These are phyloP conservation scores for Pristionchus pacificus DNA, from an alignment of 1,140 invertebrate genomes.

Conservation along the genomic window DNA sequence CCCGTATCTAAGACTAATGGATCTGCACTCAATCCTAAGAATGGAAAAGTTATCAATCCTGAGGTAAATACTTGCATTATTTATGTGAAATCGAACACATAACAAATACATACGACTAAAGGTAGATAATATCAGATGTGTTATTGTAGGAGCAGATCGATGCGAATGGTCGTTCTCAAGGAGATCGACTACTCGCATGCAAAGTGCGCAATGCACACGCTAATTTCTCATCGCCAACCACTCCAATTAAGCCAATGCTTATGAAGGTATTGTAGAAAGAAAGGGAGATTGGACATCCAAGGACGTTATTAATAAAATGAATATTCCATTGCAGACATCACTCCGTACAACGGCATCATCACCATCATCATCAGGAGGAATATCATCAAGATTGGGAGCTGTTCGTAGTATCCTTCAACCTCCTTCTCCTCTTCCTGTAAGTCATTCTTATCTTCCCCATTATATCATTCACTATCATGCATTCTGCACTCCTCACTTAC, in stretches of 20 bases:
- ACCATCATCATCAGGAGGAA: neutral
- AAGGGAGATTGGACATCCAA: no score
- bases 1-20: no score
- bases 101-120: constrained; percentile 18
- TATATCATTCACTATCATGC: neutral
- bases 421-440: neutral
- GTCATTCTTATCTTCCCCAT: neutral
- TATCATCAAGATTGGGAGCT: neutral
- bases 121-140: no score
- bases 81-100: neutral
- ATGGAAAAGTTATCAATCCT: neutral
- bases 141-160: constrained; percentile 30
- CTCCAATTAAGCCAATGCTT: constrained; percentile 28
- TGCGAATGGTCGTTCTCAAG: constrained; percentile 30
- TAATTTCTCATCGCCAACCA: constrained; percentile 29
- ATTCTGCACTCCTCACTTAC: neutral
- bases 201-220: constrained; percentile 26
- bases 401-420: neutral
- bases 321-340: no score
- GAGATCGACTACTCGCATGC: constrained; percentile 33
- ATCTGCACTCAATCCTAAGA: constrained; percentile 11
- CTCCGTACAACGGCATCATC: neutral
- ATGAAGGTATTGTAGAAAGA: neutral
- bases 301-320: no score
- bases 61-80: neutral